phyloP scores from a whole-genome alignment of 2,113 vertebrate genomes.

The Tyto alba region DNA sequence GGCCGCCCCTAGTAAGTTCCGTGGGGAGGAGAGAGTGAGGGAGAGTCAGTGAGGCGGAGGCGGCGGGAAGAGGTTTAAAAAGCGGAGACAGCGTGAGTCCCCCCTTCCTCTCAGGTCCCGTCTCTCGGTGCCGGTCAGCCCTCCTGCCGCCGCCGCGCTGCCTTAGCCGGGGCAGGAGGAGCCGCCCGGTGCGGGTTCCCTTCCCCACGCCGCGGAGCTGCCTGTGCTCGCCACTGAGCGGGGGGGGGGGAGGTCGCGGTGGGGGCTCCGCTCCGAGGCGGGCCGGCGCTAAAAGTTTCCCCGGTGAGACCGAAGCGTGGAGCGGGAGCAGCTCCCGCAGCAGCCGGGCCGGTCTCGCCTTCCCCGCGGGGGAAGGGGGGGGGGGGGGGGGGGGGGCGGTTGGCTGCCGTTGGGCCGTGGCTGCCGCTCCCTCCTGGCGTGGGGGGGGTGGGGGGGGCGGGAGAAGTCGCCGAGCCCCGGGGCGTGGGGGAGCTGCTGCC shows the following conservation, averaged over 20 bases:
- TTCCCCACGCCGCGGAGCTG: background rate
- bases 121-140: background rate
- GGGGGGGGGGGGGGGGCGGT: background rate
- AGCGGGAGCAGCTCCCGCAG: background rate
- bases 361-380: background rate
- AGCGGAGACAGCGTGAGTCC: constrained; percentile 19
- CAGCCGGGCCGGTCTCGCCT: background rate
- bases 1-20: background rate
- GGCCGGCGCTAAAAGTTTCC: background rate
- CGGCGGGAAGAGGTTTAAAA: constrained; percentile 57
- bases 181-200: background rate
- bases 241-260: background rate
- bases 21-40: constrained; percentile 45
- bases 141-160: too few species aligned
- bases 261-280: background rate
- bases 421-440: too few species aligned
- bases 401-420: background rate
- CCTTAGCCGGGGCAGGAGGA: background rate
- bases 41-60: constrained; percentile 43
- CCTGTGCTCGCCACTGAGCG: background rate
- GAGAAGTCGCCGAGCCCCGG: too few species aligned
- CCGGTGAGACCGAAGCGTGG: background rate
- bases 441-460: too few species aligned
- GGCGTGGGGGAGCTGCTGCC: background rate
- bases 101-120: background rate